Conservation (phyloP, 2,113 vertebrate genomes). For the Chunga burmeisteri region DNA sequence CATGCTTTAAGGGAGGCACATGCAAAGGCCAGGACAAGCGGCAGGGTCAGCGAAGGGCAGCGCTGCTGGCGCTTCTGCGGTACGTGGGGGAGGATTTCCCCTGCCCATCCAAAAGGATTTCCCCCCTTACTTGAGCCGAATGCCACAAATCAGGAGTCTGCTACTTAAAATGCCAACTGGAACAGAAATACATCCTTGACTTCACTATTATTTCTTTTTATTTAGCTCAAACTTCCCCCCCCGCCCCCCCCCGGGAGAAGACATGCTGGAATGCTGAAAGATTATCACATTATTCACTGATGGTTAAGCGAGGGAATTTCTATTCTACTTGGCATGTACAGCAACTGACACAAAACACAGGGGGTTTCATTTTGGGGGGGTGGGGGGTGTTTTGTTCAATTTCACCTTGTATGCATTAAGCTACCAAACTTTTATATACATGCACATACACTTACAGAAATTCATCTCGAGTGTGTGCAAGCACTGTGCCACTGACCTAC, state of each 20-base stretch:
- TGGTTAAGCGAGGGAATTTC: neutral
- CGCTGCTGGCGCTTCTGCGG: neutral
- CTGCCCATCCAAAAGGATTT: neutral
- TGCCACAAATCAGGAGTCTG: neutral
- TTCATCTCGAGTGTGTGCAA: neutral
- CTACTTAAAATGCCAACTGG: neutral
- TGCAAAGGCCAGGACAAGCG: neutral
- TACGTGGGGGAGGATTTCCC: neutral
- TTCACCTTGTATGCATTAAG: neutral
- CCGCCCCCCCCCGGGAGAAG: neutral
- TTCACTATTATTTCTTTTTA: neutral
- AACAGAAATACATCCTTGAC: neutral
- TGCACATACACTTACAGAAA: neutral
- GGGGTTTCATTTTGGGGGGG: neutral
- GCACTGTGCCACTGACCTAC: neutral
- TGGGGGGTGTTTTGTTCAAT: neutral
- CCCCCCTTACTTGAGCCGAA: neutral
- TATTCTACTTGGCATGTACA: neutral
- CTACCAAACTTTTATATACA: neutral
- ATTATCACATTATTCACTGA: neutral
- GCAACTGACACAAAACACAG: neutral
- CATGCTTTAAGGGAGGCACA: neutral
- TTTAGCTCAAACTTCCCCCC: neutral
- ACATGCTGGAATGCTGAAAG: neutral
- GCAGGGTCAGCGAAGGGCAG: neutral